These are phyloP conservation scores for Diogma glabrata DNA, from an alignment of 2,888 invertebrate species.

Conservation along the genomic window DNA sequence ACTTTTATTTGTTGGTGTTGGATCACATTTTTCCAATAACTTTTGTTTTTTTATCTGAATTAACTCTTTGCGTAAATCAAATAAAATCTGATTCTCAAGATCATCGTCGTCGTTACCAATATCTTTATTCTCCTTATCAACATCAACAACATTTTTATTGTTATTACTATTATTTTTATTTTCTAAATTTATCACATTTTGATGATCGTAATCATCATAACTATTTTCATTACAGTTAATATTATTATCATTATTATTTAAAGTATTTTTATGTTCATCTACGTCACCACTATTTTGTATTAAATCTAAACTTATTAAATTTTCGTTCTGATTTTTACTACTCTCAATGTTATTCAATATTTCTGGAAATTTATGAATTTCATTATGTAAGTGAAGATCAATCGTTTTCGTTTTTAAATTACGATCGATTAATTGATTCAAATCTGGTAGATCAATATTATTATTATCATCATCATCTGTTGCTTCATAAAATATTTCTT, in stretches of 20 bases:
- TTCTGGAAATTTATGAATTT: not conserved
- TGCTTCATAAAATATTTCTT: slow-evolving; percentile 7
- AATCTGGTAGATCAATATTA: slow-evolving; percentile 1
- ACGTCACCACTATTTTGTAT: slow-evolving; percentile 4
- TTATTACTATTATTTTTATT: slow-evolving; percentile 4
- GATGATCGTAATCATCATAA: not conserved
- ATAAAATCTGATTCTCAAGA: not conserved
- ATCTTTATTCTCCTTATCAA: not conserved
- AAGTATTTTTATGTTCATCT: too few relatives aligned
- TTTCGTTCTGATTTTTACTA: slow-evolving; percentile 3
- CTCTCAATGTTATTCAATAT: not conserved
- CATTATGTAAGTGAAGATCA: not conserved
- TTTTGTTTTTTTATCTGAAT: slow-evolving; percentile 2
- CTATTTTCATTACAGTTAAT: not conserved
- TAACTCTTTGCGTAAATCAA: slow-evolving; percentile 1
- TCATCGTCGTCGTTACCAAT: not conserved
- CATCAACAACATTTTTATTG: not conserved
- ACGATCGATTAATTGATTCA: slow-evolving; percentile 3
- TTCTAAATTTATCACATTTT: not conserved
- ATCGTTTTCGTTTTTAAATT: not conserved
- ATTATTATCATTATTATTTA: slow-evolving; percentile 3
- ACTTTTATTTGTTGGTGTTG: not conserved
- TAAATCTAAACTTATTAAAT: slow-evolving; percentile 6
- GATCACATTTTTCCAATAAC: not conserved
- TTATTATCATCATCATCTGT: not conserved